phyloP scores from a whole-genome alignment of 1,140 invertebrate genomes.

The Dendroctonus ponderosae region DNA sequence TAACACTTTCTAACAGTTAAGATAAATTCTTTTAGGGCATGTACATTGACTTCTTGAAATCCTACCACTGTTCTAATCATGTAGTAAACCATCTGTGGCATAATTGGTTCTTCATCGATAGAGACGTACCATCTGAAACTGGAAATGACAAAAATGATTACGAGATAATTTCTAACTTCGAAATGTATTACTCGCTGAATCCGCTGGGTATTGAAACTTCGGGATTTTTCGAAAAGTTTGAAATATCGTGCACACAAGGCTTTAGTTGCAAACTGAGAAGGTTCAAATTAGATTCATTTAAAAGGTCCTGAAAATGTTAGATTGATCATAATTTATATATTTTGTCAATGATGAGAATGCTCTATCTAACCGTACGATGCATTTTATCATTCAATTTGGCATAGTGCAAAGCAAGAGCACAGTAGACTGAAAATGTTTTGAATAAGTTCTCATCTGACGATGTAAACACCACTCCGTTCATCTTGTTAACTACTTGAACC shows the following conservation, averaged over 20 bases:
- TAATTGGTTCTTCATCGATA: constrained; percentile 50
- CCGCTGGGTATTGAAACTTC: constrained; percentile 28
- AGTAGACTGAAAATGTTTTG: constrained; percentile 54
- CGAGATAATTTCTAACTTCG: constrained; percentile 2
- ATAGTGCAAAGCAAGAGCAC: constrained; percentile 37
- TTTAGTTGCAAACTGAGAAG: constrained; percentile 34
- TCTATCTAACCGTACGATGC: constrained; percentile 26
- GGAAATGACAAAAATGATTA: constrained; percentile 18
- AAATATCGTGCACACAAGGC: constrained; percentile 39
- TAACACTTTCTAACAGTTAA: constrained; percentile 55
- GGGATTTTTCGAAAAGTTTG: constrained; percentile 25
- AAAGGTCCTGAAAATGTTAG: constrained; percentile 23
- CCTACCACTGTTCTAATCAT: constrained; percentile 54
- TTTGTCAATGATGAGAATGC: background rate
- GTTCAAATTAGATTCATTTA: constrained; percentile 31
- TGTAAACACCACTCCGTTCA: constrained; percentile 52
- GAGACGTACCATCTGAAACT: constrained; percentile 58
- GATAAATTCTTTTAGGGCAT: constrained; percentile 50
- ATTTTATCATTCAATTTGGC: constrained; percentile 35
- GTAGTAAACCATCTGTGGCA: constrained; percentile 53
- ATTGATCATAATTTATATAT: constrained; percentile 3
- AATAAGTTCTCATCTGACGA: constrained; percentile 54
- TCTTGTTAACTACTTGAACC: constrained; percentile 57
- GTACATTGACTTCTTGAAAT: constrained; percentile 47
- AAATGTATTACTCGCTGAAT: constrained; percentile 35